A percentile compares a stretch with the other conserved stretches of the same genome.
phyloP scores from a whole-genome alignment of 2,113 vertebrate species.

The Thamnophis sirtalis region DNA sequence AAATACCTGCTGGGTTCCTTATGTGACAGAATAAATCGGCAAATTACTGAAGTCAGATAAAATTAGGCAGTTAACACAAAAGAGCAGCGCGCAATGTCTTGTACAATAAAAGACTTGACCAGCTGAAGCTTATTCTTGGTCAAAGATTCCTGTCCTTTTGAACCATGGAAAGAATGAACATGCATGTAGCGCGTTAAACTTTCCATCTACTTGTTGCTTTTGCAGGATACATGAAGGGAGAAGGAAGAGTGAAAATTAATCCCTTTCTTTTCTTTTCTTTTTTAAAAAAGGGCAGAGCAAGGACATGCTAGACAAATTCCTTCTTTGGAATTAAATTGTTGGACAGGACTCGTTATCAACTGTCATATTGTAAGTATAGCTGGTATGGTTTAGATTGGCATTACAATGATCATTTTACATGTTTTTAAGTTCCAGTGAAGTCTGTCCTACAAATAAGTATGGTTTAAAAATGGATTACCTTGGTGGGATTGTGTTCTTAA shows the following conservation, averaged over 20 bases:
- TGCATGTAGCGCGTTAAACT: background rate
- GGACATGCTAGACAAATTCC: background rate
- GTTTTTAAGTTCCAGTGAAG: background rate
- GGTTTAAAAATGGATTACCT: background rate
- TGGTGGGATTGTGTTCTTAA: background rate
- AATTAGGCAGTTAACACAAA: constrained; percentile 39
- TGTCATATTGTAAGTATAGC: background rate
- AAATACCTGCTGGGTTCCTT: background rate
- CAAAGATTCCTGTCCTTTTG: constrained; percentile 18
- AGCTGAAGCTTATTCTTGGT: constrained; percentile 21
- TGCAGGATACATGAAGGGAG: rapidly evolving
- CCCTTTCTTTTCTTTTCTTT: background rate
- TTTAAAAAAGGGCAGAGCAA: background rate
- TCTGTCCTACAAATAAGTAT: background rate
- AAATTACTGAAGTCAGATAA: constrained; percentile 21
- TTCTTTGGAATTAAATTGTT: background rate
- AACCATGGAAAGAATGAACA: constrained; percentile 41
- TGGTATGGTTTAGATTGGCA: background rate
- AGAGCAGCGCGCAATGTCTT: constrained; percentile 49
- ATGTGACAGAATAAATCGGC: background rate
- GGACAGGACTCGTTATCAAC: rapidly evolving
- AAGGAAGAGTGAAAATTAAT: background rate
- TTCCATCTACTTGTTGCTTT: background rate
- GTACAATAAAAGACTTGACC: constrained; percentile 20
- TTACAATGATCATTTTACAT: background rate